Base-by-base conservation (phyloP, 1,140 invertebrate species). In the Vanessa atalanta region DNA sequence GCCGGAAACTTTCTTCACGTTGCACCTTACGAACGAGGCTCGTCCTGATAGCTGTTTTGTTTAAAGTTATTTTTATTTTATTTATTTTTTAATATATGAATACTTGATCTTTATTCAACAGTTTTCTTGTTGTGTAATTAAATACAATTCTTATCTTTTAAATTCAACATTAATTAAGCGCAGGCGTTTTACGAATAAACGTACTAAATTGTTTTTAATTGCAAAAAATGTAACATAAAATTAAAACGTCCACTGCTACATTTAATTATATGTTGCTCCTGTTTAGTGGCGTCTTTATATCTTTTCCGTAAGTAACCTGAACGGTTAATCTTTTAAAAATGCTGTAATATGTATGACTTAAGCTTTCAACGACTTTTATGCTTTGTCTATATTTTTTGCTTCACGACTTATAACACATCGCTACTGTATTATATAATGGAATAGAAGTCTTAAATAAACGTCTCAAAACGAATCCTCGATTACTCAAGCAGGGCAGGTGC, bases 401-500 rank as follows among this genome's bases (percentile, higher is more conserved):
- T 23, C 53, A 26, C 53, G 23, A 16, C 9, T 57, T 12, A 57
- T 57, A 57, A 57, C 20, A 48, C 11, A 9, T 14, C 65, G 48
- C 65, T 66, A 51, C 65, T n/a, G 14, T 48, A 16, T 37, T 55
- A 70, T 70, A 69, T 75, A 65, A 70, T 60, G 65, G 47, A 75
- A 70, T 26, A 64, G 67, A 65, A 69, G 43, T 61, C 51, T 75
- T 70, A 75, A 75, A 75, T 75, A 70, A 64, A 65, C 57, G 55
- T 70, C 67, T 43, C 66, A 65, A 64, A 70, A 75, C 68, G 73
- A 70, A 75, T 75, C 73, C 63, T 75, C 80, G 75, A 84, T 84
- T 81, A 83, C 76, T 87, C 85, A 83, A 70, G 61, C 80, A 73
- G 61, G 65, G 84, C 84, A 85, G 82, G 82, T 84, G 85, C 81